Evolutionary conservation across 2,113 vertebrate genomes (phyloP).

Genomic region (Pitta sordida): DNA sequence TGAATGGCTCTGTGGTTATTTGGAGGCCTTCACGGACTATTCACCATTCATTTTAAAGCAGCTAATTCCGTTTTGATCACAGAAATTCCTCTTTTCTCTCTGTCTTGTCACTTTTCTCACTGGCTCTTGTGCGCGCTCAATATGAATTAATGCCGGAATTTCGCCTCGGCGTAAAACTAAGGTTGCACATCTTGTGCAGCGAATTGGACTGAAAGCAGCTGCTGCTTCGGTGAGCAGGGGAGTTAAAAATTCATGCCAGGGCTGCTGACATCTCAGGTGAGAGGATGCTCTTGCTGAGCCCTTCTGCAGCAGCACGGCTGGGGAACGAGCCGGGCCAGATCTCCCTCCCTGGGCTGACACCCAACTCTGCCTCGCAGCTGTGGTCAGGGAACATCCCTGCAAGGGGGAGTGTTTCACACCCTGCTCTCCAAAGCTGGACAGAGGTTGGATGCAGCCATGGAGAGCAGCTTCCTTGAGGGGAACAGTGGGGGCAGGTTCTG

Average conservation of each 20-base stretch:
- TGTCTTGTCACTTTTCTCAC: background rate
- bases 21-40: background rate
- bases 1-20: background rate
- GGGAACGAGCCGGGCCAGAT: background rate
- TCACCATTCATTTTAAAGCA: background rate
- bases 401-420: background rate
- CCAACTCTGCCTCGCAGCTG: background rate
- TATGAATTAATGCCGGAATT: slow-evolving; percentile 21
- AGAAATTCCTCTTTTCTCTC: background rate
- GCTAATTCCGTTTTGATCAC: background rate
- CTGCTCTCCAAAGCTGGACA: background rate
- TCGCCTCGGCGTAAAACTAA: background rate
- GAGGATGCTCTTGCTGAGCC: background rate
- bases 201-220: slow-evolving; percentile 14
- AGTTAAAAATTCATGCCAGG: slow-evolving; percentile 36
- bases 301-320: background rate
- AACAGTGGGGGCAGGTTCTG: background rate
- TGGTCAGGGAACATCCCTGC: background rate
- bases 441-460: background rate
- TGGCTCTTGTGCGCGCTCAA: background rate
- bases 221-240: slow-evolving; percentile 43
- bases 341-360: background rate
- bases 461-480: background rate
- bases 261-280: slow-evolving; percentile 32
- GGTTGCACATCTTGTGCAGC: slow-evolving; percentile 34